Base-by-base conservation (phyloP, 2,113 vertebrate species). In the Pseudolaguvia tuberculata region DNA sequence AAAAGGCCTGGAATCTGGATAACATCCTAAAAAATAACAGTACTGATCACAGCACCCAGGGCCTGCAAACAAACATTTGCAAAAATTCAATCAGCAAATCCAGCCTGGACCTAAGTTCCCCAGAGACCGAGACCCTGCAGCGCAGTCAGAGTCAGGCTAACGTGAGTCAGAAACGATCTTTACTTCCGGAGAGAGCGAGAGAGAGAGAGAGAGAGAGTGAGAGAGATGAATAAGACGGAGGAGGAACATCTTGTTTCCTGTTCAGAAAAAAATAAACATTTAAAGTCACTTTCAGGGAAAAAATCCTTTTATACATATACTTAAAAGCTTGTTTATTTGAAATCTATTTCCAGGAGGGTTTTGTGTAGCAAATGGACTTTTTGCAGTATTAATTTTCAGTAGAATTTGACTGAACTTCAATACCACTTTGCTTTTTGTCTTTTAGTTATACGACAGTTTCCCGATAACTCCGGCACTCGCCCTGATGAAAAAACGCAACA, bases 401-500 rank as follows among this genome's bases (percentile, higher is more conserved):
- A 4, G 39, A 42, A 42, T 42, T 42, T 42, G 4, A 42, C 9
- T 42, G 4, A 42, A 6, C 39, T 9, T 5, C 39, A 9, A 35
- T 35, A n/a, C n/a, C n/a, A n/a, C n/a, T 35, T 42, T 42, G 39
- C 31, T 42, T 42, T 5, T 42, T 42, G 39, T 42, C 9, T 42
- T 13, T n/a, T 76, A 90, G 88, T 15, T n/a, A 72, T 78, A 77
- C 55, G 82, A 88, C 1, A 47, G 12, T 51, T 68, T 1, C 58
- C 59, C 72, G 56, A 83, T 9, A 73, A 92, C 91, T 0, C 91
- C 93, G 1, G 92, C 90, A 61, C 82, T 89, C 56, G 78, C 90
- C 1, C 84, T 94, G 84, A 93, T 94, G 89, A 88, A 86, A 76
- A 92, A 91, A 56, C 88, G 92, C 61, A 92, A 88, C 0, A 57